Base-by-base conservation (phyloP, 2,888 invertebrate species). In the Dexiosoma caninum region DNA sequence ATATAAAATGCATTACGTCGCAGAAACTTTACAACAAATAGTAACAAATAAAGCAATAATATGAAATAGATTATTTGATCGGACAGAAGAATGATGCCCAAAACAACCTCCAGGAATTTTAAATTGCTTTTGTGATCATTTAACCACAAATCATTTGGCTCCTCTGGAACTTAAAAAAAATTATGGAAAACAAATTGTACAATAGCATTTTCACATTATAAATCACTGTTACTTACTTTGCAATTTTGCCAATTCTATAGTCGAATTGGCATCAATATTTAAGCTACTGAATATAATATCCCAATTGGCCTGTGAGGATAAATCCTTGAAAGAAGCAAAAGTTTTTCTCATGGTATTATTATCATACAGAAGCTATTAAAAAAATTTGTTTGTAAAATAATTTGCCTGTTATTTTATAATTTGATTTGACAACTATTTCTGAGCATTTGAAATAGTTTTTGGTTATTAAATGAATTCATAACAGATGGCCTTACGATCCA, bases 261-360 rank as follows among this genome's bases (percentile, higher is more conserved):
- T 83, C 10, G 83, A 78, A 42, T 83, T 83, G 12, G 59, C 57
- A 71, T 83, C 84, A 21, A 83, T 78, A 37, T 79, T 70, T 57
- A 84, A 71, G 30, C 83, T 83, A 14, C 14, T 30, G 21, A 84
- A 83, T 2, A 83, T 78, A 3, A 82, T 76, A 49, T 83, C 83
- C 84, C 84, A 83, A 40, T 69, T 51, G 3, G 78, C 79, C 14
- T 78, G 59, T 4, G 64, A 57, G n/a, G 83, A 75, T 14, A 83
- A 78, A 49, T 78, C 49, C 9, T 72, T 74, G 30, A 83, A 59
- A 42, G 69, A 59, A 5, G 57, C 70, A 35, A 82, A 84, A 46
- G 30, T n/a, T 30, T 27, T 57, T 2, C 46, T 16, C 76, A 81
- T 82, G 10, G 1, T 64, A 42, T 49, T 42, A 9, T 19, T 9